Evolutionary conservation across 1,140 invertebrate species (phyloP).

Genomic region (Sinella curviseta): DNA sequence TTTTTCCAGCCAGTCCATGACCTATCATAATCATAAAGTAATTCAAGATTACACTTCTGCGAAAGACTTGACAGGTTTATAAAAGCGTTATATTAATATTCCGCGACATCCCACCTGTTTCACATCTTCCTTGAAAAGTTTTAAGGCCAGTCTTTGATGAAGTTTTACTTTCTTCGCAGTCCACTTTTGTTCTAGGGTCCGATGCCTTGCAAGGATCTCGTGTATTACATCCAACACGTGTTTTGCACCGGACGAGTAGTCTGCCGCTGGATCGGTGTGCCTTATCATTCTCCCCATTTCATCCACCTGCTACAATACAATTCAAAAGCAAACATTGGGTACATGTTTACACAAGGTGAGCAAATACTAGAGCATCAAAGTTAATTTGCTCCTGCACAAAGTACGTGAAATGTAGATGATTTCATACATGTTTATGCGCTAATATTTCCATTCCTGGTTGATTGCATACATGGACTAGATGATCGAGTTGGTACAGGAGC

Average conservation of each 20-base stretch:
- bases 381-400: background rate
- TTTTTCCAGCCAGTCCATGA: slow-evolving; percentile 95
- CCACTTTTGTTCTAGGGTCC: slow-evolving; percentile 89
- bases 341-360: background rate
- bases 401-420: background rate
- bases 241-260: slow-evolving; percentile 90
- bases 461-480: slow-evolving; percentile 92
- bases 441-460: slow-evolving; percentile 72
- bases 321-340: background rate
- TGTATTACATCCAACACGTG: slow-evolving; percentile 87
- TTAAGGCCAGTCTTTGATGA: slow-evolving; percentile 86
- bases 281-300: slow-evolving; percentile 59
- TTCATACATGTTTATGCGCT: slow-evolving; percentile 69
- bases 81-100: slow-evolving; percentile 10
- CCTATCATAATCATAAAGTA: slow-evolving; percentile 60
- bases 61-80: background rate
- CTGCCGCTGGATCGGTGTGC: slow-evolving; percentile 79
- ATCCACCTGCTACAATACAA: slow-evolving; percentile 26
- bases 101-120: slow-evolving; percentile 67
- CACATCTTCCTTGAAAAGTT: slow-evolving; percentile 93
- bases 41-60: too few species aligned
- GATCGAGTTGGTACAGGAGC: slow-evolving; percentile 90
- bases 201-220: slow-evolving; percentile 90
- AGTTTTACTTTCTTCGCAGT: slow-evolving; percentile 89
- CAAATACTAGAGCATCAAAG: too few species aligned